Conservation (phyloP, 2,113 vertebrate genomes). For the Paralichthys olivaceus region DNA sequence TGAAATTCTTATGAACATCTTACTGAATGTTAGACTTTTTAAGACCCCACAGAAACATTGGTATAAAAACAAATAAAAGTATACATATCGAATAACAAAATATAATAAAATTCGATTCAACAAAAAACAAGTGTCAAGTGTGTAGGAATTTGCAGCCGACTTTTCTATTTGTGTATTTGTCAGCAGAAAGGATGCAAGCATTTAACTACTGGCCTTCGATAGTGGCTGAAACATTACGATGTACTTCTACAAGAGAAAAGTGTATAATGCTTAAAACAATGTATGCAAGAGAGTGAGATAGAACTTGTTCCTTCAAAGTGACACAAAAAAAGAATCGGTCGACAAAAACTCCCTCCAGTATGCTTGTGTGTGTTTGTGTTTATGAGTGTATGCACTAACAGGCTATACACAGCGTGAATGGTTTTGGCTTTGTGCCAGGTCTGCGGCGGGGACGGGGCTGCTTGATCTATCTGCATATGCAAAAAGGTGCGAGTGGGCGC, state of each 20-base stretch:
- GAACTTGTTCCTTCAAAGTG: conserved; percentile 16
- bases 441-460: conserved; percentile 31
- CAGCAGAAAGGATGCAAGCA: background rate
- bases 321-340: background rate
- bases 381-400: conserved; percentile 4
- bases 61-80: background rate
- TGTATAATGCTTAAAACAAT: background rate
- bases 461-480: conserved; percentile 51
- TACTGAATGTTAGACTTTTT: too few species aligned
- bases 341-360: conserved; percentile 3
- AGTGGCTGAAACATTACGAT: background rate
- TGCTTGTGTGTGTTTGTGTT: conserved; percentile 5
- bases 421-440: conserved; percentile 54
- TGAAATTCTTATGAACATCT: background rate
- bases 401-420: background rate
- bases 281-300: conserved; percentile 15
- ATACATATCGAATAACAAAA: background rate
- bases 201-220: background rate
- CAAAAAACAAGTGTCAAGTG: too few species aligned
- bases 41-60: background rate
- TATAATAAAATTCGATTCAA: background rate
- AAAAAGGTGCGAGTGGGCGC: conserved; percentile 6
- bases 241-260: background rate
- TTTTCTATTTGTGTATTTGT: background rate
- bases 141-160: too few species aligned